Evolutionary conservation across 2,888 invertebrate species (phyloP), one percentile per base, ranked within the genome.

Genomic region (Gandaritis pyraliata): DNA sequence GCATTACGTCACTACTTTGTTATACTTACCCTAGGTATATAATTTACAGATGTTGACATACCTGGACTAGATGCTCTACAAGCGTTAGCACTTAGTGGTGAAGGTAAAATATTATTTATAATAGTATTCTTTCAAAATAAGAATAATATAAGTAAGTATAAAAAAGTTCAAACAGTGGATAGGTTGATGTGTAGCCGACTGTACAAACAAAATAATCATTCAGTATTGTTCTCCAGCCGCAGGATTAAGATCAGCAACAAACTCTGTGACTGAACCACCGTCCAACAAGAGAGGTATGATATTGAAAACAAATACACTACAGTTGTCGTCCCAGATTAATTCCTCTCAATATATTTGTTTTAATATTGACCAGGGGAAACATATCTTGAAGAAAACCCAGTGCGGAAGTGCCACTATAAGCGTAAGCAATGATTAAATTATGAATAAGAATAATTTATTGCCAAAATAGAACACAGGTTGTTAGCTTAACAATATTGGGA

Each of bases 1-100:
- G 6, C 23, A 23, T 6, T 6, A 23, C 6, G 23, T 3, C 23
- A 23, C 23, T 23, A 2, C 6, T 23, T 23, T n/a, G n/a, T n/a
- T 23, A 23, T 23, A 33, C 8, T 33, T 33, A n/a, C n/a, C n/a
- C n/a, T 33, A 33, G 8, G 10, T 33, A 8, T 38, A 12, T 38
- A 23, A 15, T 46, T 61, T 59, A 61, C 66, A 88, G 88, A 76
- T 11, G 50, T 61, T 1, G 89, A 88, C 61, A 76, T 89, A 54
- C 13, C 71, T 33, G 82, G 83, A 11, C 72, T 90, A 43, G 86
- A 89, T 58, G 85, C 85, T 8, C 72, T 89, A 47, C 88, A 88
- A 78, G 86, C 87, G 1, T 69, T 89, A 51, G 81, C 87, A 29
- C 71, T 87, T 0, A 77, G 76, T 36, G 88, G 86, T 47, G 78